phyloP scores from a whole-genome alignment of 2,797 vertebrate genomes.

The Antrozous pallidus region DNA sequence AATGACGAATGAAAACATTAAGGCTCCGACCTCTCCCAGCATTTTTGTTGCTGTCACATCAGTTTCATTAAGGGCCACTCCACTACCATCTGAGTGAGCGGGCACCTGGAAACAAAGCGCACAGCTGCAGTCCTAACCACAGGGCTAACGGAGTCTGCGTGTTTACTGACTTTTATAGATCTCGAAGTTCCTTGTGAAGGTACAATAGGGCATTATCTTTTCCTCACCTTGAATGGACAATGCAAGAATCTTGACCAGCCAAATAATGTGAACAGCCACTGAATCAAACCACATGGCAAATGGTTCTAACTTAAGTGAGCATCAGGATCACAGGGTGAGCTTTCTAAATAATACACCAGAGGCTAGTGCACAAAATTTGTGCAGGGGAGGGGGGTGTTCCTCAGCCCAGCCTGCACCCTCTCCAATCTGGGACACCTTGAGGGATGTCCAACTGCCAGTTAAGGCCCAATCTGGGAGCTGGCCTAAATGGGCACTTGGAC shows the following conservation, averaged over 20 bases:
- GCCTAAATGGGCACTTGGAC: too few species aligned
- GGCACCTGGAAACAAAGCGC: neutral
- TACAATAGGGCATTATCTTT: neutral
- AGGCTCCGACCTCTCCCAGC: neutral
- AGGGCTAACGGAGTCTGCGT: neutral
- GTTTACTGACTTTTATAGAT: neutral
- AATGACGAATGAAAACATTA: neutral
- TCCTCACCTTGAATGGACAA: neutral
- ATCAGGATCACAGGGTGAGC: neutral
- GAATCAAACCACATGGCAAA: neutral
- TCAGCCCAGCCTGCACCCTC: too few species aligned
- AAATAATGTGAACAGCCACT: neutral
- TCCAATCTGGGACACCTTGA: too few species aligned
- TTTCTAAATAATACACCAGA: neutral
- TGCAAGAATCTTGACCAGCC: neutral
- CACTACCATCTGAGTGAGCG: neutral
- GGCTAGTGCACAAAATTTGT: too few species aligned
- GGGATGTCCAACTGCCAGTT: too few species aligned
- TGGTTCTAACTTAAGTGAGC: neutral
- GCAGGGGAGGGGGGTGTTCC: too few species aligned
- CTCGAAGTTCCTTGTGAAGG: neutral
- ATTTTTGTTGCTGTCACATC: neutral
- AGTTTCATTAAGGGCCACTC: neutral
- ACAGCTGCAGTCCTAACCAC: neutral
- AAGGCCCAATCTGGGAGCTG: too few species aligned